These are phyloP conservation scores for Micrasema longulum DNA, from an alignment of 1,140 invertebrate genomes.

Conservation along the genomic window DNA sequence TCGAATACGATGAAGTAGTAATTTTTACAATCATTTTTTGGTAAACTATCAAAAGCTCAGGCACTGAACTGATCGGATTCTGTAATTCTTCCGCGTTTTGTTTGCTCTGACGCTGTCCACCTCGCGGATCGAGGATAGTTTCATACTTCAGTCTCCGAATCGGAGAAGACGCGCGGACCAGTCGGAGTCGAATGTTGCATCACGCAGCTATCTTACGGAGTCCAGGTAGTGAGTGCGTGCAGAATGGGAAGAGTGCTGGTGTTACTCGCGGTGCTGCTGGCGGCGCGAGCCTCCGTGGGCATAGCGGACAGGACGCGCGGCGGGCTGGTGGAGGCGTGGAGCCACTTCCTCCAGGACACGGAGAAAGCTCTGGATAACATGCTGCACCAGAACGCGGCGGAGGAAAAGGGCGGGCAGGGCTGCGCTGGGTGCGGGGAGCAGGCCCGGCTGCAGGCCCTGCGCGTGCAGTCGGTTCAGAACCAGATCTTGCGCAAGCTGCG, in stretches of 20 bases:
- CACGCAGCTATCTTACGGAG: neutral
- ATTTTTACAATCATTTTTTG: too few relatives aligned
- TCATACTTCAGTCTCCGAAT: neutral
- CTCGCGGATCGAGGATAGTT: neutral
- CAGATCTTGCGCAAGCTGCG: constrained; percentile 70
- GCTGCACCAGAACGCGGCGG: constrained; percentile 26
- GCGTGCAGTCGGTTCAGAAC: constrained; percentile 69
- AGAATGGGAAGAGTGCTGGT: neutral
- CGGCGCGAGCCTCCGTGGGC: neutral
- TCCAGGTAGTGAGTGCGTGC: neutral
- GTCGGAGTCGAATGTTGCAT: neutral
- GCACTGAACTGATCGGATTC: too few relatives aligned
- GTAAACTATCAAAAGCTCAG: too few relatives aligned
- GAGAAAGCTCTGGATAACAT: constrained; percentile 36
- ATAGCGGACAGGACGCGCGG: neutral
- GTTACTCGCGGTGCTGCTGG: neutral
- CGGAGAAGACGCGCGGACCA: neutral
- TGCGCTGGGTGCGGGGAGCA: constrained; percentile 60
- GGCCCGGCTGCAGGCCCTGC: constrained; percentile 63
- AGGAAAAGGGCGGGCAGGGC: constrained; percentile 30
- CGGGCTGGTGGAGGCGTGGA: constrained; percentile 44
- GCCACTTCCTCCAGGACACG: constrained; percentile 42
- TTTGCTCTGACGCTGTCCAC: too few relatives aligned
- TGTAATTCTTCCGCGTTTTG: too few relatives aligned
- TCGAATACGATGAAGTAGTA: too few relatives aligned